Conservation (phyloP, 1,140 invertebrate species). For the Oryzaephilus surinamensis region DNA sequence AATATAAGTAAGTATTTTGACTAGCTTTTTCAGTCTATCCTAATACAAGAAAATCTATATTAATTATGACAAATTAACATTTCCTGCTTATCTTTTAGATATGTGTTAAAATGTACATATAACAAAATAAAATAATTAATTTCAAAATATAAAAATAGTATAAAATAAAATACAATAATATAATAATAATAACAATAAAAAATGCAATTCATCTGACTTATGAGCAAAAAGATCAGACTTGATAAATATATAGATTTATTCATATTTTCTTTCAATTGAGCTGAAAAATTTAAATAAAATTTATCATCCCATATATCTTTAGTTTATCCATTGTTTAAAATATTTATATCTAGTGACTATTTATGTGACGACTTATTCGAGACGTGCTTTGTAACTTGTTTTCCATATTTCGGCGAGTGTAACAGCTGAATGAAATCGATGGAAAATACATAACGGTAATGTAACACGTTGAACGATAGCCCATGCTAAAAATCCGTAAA, state of each 20-base stretch:
- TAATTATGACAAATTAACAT: constrained; percentile 8
- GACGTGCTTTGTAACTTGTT: constrained; percentile 86
- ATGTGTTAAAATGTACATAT: too few relatives aligned
- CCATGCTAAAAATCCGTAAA: constrained; percentile 92
- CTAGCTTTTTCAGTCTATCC: too few relatives aligned
- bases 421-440: constrained; percentile 92
- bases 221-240: constrained; percentile 25
- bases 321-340: too few relatives aligned
- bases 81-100: too few relatives aligned
- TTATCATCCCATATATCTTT: too few relatives aligned
- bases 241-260: constrained; percentile 1
- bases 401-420: constrained; percentile 97
- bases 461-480: constrained; percentile 87
- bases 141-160: too few relatives aligned
- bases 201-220: constrained; percentile 6
- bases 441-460: constrained; percentile 91
- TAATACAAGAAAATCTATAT: constrained; percentile 3
- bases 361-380: constrained; percentile 49
- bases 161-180: too few relatives aligned
- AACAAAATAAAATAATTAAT: too few relatives aligned
- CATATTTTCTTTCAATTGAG: neutral
- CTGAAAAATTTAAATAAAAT: too few relatives aligned
- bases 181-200: constrained; percentile 6
- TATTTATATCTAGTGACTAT: too few relatives aligned
- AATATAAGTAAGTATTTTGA: too few relatives aligned